These are phyloP conservation scores for Illadopsis cleaveri DNA, from an alignment of 2,113 vertebrate genomes.

Conservation along the genomic window DNA sequence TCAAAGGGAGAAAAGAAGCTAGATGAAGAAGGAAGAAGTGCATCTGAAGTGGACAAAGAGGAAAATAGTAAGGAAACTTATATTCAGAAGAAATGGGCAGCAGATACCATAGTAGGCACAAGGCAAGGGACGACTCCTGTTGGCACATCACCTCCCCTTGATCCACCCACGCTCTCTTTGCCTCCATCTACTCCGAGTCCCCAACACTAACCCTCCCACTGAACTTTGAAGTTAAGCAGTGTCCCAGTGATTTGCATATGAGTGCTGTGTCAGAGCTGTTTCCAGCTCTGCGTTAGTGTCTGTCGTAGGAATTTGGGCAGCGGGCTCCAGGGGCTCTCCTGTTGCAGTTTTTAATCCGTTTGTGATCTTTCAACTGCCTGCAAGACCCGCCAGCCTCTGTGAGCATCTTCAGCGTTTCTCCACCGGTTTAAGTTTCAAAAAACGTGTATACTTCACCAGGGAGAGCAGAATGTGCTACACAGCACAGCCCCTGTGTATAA, in stretches of 20 bases:
- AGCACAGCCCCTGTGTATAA: neutral
- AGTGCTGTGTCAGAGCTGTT: neutral
- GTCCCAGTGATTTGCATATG: neutral
- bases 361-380: neutral
- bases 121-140: neutral
- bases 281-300: neutral
- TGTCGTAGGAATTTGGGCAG: neutral
- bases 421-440: neutral
- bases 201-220: neutral
- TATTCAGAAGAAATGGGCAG: neutral
- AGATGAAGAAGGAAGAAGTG: neutral
- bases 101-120: neutral
- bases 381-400: neutral
- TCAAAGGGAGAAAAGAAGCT: neutral
- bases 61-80: neutral
- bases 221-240: neutral
- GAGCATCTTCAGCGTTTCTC: neutral
- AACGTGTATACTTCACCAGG: neutral
- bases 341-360: neutral
- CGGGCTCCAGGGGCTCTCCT: neutral
- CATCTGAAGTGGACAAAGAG: neutral
- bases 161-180: neutral
- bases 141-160: neutral
- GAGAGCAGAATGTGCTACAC: neutral
- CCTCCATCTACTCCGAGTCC: neutral